Evolutionary conservation across 1,140 invertebrate species (phyloP).

Genomic region (Bombus sylvicola): DNA sequence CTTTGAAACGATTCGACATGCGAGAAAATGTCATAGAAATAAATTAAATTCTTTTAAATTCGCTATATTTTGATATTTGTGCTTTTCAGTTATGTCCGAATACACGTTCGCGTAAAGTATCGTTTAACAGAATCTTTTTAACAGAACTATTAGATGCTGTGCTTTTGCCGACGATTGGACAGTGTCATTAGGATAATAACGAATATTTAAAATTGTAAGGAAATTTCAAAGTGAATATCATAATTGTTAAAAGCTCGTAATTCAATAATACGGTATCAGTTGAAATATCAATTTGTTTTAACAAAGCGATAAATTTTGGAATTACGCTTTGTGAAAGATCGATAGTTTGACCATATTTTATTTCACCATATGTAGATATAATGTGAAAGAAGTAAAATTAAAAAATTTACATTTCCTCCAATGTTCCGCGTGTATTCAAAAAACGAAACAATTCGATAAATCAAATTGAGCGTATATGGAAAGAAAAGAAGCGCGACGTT

Average conservation of each 20-base stretch:
- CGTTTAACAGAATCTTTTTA: no score
- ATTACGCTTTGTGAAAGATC: background rate
- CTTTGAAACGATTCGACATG: background rate
- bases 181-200: no score
- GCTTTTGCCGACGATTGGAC: no score
- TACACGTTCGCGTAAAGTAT: no score
- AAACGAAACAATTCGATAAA: background rate
- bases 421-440: no score
- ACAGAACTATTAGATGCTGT: no score
- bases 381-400: no score
- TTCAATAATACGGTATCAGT: no score
- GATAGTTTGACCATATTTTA: background rate
- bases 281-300: background rate
- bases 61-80: background rate
- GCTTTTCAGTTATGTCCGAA: background rate
- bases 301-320: background rate
- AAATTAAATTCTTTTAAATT: background rate
- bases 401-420: background rate
- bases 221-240: no score
- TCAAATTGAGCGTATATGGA: background rate
- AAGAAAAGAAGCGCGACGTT: background rate
- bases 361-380: no score
- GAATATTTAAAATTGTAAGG: no score
- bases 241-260: no score
- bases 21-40: background rate